Percentiles rank a stretch among this genome's conserved stretches.
phyloP scores from a whole-genome alignment of 2,113 vertebrate genomes.

The Cottus gobio region DNA sequence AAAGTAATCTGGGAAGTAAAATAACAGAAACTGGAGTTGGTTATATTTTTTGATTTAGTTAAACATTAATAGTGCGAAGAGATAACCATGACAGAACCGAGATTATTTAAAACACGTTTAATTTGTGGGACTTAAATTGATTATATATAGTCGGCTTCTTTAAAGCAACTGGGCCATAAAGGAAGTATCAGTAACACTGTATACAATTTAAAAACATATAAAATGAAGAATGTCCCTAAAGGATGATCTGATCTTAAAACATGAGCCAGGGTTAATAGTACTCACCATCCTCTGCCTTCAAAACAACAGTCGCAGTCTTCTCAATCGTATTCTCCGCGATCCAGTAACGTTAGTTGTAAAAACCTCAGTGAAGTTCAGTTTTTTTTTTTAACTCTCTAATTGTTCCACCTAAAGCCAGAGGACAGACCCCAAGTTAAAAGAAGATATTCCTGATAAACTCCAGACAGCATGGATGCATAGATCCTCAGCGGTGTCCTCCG shows the following conservation, averaged over 20 bases:
- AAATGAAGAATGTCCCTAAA: not conserved
- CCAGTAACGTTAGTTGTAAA: slow-evolving; percentile 27
- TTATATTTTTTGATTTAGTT: not conserved
- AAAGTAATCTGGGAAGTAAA: not conserved
- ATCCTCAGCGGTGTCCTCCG: slow-evolving; percentile 62
- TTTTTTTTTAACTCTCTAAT: not conserved
- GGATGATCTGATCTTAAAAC: slow-evolving; percentile 4
- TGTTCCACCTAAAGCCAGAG: slow-evolving; percentile 8
- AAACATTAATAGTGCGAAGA: not conserved
- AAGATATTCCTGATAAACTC: slow-evolving; percentile 46
- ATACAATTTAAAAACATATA: not conserved
- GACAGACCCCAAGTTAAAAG: slow-evolving; percentile 37
- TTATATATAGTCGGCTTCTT: not conserved
- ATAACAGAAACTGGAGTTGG: not conserved
- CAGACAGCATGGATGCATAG: slow-evolving; percentile 43
- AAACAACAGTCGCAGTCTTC: slow-evolving; percentile 25
- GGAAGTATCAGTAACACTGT: not conserved
- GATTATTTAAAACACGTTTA: not conserved
- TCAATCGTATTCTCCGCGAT: slow-evolving; percentile 27
- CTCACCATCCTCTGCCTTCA: slow-evolving; percentile 75
- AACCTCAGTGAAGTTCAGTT: slow-evolving; percentile 30
- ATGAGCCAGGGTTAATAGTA: slow-evolving; percentile 28
- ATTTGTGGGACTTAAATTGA: too few relatives aligned
- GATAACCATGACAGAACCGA: not conserved
- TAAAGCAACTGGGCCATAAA: not conserved